phyloP scores from a whole-genome alignment of 1,140 invertebrate species.

The Gerris buenoi region DNA sequence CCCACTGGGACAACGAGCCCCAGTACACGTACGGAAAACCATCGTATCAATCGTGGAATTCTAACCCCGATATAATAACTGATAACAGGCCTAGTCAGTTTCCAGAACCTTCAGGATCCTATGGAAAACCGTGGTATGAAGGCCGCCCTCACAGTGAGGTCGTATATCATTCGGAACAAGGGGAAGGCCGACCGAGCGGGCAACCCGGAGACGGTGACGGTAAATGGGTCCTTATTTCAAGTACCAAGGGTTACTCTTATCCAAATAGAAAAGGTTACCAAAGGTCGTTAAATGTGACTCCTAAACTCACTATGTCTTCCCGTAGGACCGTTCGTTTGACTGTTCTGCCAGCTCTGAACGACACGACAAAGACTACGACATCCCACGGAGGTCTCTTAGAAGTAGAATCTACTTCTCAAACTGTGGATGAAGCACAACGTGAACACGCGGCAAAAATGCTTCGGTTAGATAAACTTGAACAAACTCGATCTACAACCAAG shows the following conservation, averaged over 20 bases:
- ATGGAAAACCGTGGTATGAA: conserved; percentile 11
- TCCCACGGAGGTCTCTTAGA: conserved; percentile 58
- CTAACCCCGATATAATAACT: conserved; percentile 41
- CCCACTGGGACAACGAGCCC: conserved; percentile 6
- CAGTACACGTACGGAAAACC: conserved; percentile 11
- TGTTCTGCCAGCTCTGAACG: conserved; percentile 48
- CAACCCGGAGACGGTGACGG: conserved; percentile 49
- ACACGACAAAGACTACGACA: conserved; percentile 46
- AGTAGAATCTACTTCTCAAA: conserved; percentile 50
- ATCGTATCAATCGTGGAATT: conserved; percentile 28
- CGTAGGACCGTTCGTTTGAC: conserved; percentile 40
- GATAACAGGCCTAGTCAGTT: conserved; percentile 49
- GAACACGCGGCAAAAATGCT: conserved; percentile 34
- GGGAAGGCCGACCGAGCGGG: conserved; percentile 29
- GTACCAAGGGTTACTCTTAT: conserved; percentile 51
- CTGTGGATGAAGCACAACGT: conserved; percentile 43
- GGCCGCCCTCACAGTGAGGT: conserved; percentile 16
- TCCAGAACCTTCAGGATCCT: conserved; percentile 27
- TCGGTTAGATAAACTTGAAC: conserved; percentile 18
- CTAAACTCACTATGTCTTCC: conserved; percentile 7
- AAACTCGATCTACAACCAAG: not conserved
- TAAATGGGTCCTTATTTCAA: conserved; percentile 58
- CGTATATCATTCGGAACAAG: conserved; percentile 14
- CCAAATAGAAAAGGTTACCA: conserved; percentile 23
- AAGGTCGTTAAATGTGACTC: conserved; percentile 5